Evolutionary conservation across 2,888 invertebrate genomes (phyloP), one percentile per base, ranked within the genome.

Genomic region (Troides aeacus): DNA sequence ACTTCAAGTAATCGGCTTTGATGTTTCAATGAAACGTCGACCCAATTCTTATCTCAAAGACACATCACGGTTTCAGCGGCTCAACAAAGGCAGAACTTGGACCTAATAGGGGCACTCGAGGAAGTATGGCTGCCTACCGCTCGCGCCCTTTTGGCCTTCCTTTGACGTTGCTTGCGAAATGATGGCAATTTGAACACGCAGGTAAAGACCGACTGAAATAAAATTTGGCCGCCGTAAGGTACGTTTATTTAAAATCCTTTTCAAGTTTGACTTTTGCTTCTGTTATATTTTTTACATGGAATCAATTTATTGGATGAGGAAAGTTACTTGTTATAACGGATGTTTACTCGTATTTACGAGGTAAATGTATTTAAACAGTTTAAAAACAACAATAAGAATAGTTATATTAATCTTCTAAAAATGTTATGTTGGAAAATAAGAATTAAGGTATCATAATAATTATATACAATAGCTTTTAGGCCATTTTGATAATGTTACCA

Each of bases 1-100:
- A 30, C 36, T 70, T 65, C 24, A 39, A 65, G 67, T 61, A 66
- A 62, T 60, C 72, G 72, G 78, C 86, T 91, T 91, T 90, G 90
- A 90, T 86, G 84, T 88, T 72, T 78, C 77, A 81, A 81, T 78
- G 79, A 81, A 86, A 82, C 75, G 78, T 81, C 87, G 87, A 84
- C 88, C 89, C 86, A 89, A 84, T 88, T 88, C 84, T 81, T 90
- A 87, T 91, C 90, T 88, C 85, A 89, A 89, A 90, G 91, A 91
- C 89, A 88, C 83, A 87, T 84, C 84, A 82, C 74, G 78, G 79
- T 75, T 76, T 78, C 77, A 76, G 78, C 77, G 75, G 76, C 78
- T 81, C 80, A 84, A 90, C 90, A 90, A 90, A 91, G 85, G 84
- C 79, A 81, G 86, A 84, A 83, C 80, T 81, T 85, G 87, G 84